Base-by-base conservation (phyloP, 2,113 vertebrate species). In the Ivindomyrus marchei region DNA sequence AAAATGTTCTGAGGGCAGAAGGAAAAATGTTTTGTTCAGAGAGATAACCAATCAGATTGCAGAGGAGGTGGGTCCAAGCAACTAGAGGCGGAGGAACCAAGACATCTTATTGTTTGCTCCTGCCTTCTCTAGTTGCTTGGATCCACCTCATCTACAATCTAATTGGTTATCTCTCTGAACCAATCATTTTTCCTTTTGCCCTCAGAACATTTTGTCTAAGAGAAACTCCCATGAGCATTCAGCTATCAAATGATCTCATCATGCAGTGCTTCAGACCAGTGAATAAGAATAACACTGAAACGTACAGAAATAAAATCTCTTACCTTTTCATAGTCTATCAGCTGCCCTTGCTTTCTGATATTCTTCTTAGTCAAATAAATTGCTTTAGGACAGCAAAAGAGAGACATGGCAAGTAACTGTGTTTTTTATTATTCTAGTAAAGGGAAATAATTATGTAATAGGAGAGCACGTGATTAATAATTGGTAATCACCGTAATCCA, bases 341-440 rank as follows among this genome's bases (percentile, higher is more conserved):
- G 94, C 49, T 97, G 96, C 0, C 98, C 98, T 91, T 97, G 97
- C 93, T 97, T 98, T 84, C 96, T 94, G 89, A 98, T 99, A 92
- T 97, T 99, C 95, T 98, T 99, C 96, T 99, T 99, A 50, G 98
- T 96, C 94, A 99, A 91, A 94, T 97, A 98, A 91, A 99, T 97
- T 74, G 98, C 98, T 90, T n/a, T 42, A 10, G 45, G 27, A n/a
- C n/a, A 8, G 13, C 49, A 52, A 85, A 15, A 36, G 11, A 77
- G 19, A 77, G 17, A 36, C 45, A 39, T 3, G 2, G 15, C 21
- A 10, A 10, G 46, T 13, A 90, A 9, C 49, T 36, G 56, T 52
- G 19, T 52, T 27, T 15, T 84, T 46, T 21, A 39, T 70, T 70
- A 31, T 36, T 52, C 85, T 50, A 50, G 6, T 24, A 27, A 21